Base-by-base conservation (phyloP, 2,113 vertebrate genomes). In the Phocoena phocoena region DNA sequence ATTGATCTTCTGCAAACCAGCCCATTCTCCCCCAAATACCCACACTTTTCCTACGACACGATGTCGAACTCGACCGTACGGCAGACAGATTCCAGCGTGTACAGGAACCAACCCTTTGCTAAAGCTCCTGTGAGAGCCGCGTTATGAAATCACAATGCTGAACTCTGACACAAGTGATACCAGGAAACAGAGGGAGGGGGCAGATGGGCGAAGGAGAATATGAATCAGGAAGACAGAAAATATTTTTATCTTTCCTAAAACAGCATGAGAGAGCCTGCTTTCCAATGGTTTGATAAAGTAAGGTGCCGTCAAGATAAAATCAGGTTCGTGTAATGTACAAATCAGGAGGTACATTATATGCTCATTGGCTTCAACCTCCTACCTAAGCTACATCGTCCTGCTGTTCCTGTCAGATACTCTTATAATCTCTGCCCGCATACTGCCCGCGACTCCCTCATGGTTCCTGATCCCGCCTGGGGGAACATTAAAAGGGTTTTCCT, bases 91-190 rank as follows among this genome's bases (percentile, higher is more conserved):
- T 9, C 50, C 50, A 15, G 50, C 15, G 50, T 5, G 50, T 4
- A 14, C 50, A 50, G 50, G 13, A 50, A 14, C 13, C 50, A 50
- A 14, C 50, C 13, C 50, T 50, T 50, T 50, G 71, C 14, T 41
- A 12, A 23, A 6, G 3, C 14, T 31, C 17, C 12, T 33, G 50
- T 9, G 47, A 76, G 33, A 41, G 15, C 33, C 0, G 0, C 5
- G 11, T 17, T 31, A 12, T 23, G 50, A 31, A 79, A 28, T 89
- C 17, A 44, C 50, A 68, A 17, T 8, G 41, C 67, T 23, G 6
- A 70, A 50, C 38, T n/a, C 5, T 33, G 44, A 41, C 65, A 18
- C 38, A 18, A 2, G 55, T 13, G 70, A 5, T 6, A 11, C 60
- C 20, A 6, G 33, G 58, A 60, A 47, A 62, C 1, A 47, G 58